These are phyloP conservation scores for Pantelozetes paolii DNA, from an alignment of 2,888 invertebrate genomes.

Conservation along the genomic window DNA sequence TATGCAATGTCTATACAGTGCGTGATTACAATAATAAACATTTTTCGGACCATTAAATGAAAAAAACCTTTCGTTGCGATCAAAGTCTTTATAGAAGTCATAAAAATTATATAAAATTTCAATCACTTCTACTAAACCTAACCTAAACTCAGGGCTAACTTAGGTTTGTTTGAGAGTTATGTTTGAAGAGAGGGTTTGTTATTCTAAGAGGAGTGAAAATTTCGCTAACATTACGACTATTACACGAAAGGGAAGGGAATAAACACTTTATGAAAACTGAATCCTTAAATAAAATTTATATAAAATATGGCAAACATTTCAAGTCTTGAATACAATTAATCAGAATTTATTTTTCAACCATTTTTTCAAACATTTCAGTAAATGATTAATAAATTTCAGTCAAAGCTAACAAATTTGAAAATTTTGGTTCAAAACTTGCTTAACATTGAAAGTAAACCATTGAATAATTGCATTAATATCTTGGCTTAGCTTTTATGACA, in stretches of 20 bases:
- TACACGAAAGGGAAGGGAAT: background rate
- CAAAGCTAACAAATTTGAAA: constrained; percentile 12
- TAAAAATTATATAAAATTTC: constrained; percentile 1
- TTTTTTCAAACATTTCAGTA: background rate
- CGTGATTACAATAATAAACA: constrained; percentile 26
- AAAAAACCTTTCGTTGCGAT: background rate
- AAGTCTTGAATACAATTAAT: background rate
- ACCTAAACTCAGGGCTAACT: too few species aligned
- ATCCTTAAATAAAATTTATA: background rate
- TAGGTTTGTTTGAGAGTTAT: too few species aligned
- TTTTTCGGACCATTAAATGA: constrained; percentile 9
- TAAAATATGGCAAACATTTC: background rate
- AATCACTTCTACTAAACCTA: background rate
- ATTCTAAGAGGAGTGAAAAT: background rate
- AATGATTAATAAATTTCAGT: constrained; percentile 9
- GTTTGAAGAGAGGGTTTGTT: background rate
- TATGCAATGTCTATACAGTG: background rate
- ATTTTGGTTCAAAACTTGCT: constrained; percentile 7
- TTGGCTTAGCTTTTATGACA: background rate
- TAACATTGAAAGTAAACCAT: background rate
- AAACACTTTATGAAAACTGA: background rate
- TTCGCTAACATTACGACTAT: background rate
- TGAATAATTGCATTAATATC: background rate
- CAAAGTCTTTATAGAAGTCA: background rate
- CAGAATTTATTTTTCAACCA: background rate